phyloP scores from a whole-genome alignment of 2,888 invertebrate species.

The Drosophila bunnanda region DNA sequence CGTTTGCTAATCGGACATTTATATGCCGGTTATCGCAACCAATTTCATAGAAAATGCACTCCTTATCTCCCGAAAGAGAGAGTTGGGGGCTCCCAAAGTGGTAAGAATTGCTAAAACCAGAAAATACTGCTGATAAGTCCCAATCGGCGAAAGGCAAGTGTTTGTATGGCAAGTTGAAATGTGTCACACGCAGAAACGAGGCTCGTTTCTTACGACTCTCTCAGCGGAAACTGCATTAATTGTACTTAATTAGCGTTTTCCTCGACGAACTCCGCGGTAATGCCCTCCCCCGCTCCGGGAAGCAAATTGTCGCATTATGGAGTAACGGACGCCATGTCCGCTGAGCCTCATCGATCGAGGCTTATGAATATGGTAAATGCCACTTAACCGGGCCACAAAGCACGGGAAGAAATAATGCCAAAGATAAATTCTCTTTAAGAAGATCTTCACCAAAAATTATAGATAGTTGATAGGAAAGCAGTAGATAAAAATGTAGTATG shows the following conservation, averaged over 20 bases:
- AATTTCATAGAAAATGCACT: conserved; percentile 34
- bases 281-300: conserved; percentile 27
- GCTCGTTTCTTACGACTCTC: conserved; percentile 25
- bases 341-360: conserved; percentile 53
- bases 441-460: background rate
- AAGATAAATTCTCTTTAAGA: background rate
- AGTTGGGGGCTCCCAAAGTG: conserved; percentile 17
- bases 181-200: conserved; percentile 33
- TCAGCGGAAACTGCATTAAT: conserved; percentile 63
- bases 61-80: conserved; percentile 8
- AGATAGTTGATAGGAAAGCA: background rate
- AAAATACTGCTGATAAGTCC: conserved; percentile 16
- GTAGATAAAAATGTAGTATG: background rate
- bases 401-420: conserved; percentile 19
- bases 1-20: conserved; percentile 33
- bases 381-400: conserved; percentile 45
- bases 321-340: conserved; percentile 64
- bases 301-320: conserved; percentile 55
- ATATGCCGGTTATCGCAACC: conserved; percentile 29
- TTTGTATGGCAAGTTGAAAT: conserved; percentile 15
- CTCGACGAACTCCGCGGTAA: conserved; percentile 50
- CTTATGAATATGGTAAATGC: conserved; percentile 63
- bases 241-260: conserved; percentile 71
- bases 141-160: conserved; percentile 7
- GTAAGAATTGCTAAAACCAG: conserved; percentile 12